Evolutionary conservation across 2,888 invertebrate genomes (phyloP), one percentile per base, ranked within the genome.

Genomic region (Idaea aversata): DNA sequence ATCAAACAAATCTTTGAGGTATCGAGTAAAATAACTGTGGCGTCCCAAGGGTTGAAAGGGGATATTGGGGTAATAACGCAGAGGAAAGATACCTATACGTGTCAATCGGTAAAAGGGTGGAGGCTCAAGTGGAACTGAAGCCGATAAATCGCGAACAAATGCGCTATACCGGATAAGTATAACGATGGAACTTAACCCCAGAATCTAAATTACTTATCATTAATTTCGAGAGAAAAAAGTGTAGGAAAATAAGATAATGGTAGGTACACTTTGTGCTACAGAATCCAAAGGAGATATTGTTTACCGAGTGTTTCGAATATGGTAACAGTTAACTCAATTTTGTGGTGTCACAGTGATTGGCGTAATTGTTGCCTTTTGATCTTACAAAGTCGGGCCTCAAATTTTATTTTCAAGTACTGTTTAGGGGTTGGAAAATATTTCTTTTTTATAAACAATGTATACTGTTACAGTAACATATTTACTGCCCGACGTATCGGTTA

Each of bases 141-240:
- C 68, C 67, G 64, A 72, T 72, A 70, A 71, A 72, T 72, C 69
- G 70, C 68, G 66, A 65, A 70, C 70, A 71, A 72, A 70, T 71
- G 70, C 65, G 68, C 63, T 61, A 34, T 61, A 34, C 25, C 65
- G 68, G 63, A 67, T 64, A 69, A 69, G 63, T 67, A 65, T 67
- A 65, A 65, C 67, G 67, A 63, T 69, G 66, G 68, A 67, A 71
- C 67, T 67, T 69, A 67, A 69, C 64, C 67, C 67, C 57, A 62
- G 67, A 67, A 67, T 67, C 62, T 67, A 59, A 59, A 59, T 34
- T 47, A 13, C 47, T 47, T 10, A 47, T 6, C 47, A 47, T 47
- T 47, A 47, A 47, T 47, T 13, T 47, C 4, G 47, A 47, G 47
- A 47, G 7, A 47, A 47, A 10, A 47, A 13, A 47, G 10, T 5